Percentiles rank a stretch among this genome's conserved stretches.
These are phyloP conservation scores for Morus bassanus DNA, from an alignment of 2,797 vertebrate species.

Conservation along the genomic window DNA sequence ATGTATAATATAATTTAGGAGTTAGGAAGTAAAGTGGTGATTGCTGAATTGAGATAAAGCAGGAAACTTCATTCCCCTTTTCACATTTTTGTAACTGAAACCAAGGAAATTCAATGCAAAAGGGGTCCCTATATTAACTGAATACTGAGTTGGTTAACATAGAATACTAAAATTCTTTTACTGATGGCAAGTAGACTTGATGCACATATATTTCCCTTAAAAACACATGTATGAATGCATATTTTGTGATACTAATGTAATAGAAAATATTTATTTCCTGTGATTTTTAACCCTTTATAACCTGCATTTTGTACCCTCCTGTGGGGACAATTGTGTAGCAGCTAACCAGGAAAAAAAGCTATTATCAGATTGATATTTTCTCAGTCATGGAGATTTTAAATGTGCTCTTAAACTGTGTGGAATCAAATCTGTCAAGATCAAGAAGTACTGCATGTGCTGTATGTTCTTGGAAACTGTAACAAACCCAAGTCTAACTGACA, in stretches of 20 bases:
- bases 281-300: background rate
- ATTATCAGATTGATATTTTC: background rate
- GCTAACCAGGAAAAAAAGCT: background rate
- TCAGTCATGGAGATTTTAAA: background rate
- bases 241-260: background rate
- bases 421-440: constrained; percentile 1
- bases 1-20: background rate
- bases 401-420: background rate
- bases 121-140: background rate
- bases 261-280: background rate
- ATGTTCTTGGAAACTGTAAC: background rate
- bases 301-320: background rate
- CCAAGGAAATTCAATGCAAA: background rate
- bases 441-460: background rate
- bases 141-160: background rate
- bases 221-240: background rate
- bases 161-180: background rate
- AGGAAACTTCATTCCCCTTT: background rate
- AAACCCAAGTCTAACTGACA: background rate
- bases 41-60: background rate
- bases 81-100: background rate
- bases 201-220: background rate
- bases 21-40: background rate
- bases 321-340: background rate
- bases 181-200: background rate